These are phyloP conservation scores for Barypeithes pellucidus DNA, from an alignment of 2,888 invertebrate genomes.

Conservation along the genomic window DNA sequence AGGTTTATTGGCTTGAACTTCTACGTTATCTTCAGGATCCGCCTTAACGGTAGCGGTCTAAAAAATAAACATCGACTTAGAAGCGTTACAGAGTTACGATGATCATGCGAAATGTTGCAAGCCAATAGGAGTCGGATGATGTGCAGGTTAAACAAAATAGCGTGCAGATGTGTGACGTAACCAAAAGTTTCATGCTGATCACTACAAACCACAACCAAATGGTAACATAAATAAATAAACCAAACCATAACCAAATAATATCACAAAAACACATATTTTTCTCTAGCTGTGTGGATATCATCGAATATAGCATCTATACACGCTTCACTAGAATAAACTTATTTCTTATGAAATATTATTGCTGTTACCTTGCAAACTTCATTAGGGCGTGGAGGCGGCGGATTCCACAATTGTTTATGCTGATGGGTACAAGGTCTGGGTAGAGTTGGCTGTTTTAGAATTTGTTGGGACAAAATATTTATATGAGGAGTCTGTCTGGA, in stretches of 20 bases:
- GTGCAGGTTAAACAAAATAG: slow-evolving; percentile 26
- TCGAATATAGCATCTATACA: too few relatives aligned
- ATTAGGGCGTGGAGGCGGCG: background rate
- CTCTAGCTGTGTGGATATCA: too few relatives aligned
- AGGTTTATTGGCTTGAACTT: slow-evolving; percentile 40
- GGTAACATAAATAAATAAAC: slow-evolving; percentile 5
- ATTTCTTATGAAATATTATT: background rate
- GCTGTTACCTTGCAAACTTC: background rate
- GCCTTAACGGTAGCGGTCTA: slow-evolving; percentile 52
- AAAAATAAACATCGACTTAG: slow-evolving; percentile 35
- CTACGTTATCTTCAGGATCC: slow-evolving; percentile 40
- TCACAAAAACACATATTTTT: background rate
- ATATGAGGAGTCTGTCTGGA: slow-evolving; percentile 65
- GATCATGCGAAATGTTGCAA: slow-evolving; percentile 24
- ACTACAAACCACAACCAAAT: slow-evolving; percentile 26
- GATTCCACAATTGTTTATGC: background rate
- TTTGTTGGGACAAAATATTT: slow-evolving; percentile 69
- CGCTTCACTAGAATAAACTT: background rate
- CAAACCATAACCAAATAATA: slow-evolving; percentile 27
- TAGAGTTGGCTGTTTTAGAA: slow-evolving; percentile 61
- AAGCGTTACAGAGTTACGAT: slow-evolving; percentile 17
- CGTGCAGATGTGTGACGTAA: slow-evolving; percentile 20
- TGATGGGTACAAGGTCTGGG: background rate
- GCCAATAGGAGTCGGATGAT: slow-evolving; percentile 22
- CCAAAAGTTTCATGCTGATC: slow-evolving; percentile 17